Evolutionary conservation across 2,797 vertebrate species (phyloP).

Genomic region (Coreius guichenoti): DNA sequence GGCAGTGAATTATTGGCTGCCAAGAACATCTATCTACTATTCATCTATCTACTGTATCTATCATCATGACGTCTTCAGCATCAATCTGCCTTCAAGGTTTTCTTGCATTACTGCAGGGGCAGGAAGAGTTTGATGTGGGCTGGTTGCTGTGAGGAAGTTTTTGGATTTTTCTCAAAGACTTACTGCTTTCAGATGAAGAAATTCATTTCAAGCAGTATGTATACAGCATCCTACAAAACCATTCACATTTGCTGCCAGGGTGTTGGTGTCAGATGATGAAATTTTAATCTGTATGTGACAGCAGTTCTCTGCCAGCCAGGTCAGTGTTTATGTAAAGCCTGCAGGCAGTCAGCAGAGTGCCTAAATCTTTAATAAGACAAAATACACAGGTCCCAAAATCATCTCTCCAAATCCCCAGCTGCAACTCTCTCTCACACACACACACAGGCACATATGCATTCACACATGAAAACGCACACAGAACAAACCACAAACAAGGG

Average conservation of each 20-base stretch:
- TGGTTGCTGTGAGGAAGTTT: neutral
- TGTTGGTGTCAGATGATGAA: constrained; percentile 44
- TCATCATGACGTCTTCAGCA: neutral
- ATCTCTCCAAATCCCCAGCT: constrained; percentile 38
- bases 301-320: constrained; percentile 43
- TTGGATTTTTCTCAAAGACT: neutral
- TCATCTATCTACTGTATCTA: neutral
- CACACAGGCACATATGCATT: neutral
- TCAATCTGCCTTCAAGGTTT: neutral
- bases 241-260: constrained; percentile 16
- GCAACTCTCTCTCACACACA: neutral
- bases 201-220: neutral
- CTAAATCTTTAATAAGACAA: constrained; percentile 53
- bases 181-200: neutral
- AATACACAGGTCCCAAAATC: constrained; percentile 43
- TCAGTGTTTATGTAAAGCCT: constrained; percentile 49
- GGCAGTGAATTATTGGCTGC: neutral
- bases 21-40: neutral
- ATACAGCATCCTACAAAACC: constrained; percentile 13
- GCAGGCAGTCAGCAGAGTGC: constrained; percentile 35
- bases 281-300: constrained; percentile 43
- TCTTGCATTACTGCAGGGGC: neutral
- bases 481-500: neutral
- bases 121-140: neutral
- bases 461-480: constrained; percentile 1